Percentiles rank a stretch among this genome's conserved stretches.
Evolutionary conservation across 2,888 invertebrate species (phyloP).

Genomic region (Cyrtodaria siliqua): DNA sequence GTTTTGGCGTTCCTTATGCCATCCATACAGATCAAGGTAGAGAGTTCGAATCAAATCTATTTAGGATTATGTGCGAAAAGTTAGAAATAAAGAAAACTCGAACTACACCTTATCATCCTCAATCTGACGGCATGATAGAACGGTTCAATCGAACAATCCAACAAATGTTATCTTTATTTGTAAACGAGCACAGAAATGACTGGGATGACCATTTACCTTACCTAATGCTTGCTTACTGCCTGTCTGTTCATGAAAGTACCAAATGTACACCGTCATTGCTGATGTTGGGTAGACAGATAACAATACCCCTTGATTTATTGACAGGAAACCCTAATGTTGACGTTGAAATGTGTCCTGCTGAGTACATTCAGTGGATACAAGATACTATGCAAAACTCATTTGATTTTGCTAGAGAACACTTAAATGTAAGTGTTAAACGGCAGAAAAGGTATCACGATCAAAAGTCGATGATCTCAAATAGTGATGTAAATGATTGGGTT

Average conservation of each 20-base stretch:
- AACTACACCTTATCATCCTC: slow-evolving; percentile 56
- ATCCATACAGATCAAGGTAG: slow-evolving; percentile 66
- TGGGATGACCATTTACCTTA: slow-evolving; percentile 46
- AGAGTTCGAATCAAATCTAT: slow-evolving; percentile 60
- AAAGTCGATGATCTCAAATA: slow-evolving; percentile 19
- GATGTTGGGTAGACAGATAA: slow-evolving; percentile 37
- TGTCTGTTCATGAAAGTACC: slow-evolving; percentile 41
- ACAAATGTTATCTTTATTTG: slow-evolving; percentile 36
- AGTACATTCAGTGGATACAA: slow-evolving; percentile 44
- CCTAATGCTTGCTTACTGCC: slow-evolving; percentile 47
- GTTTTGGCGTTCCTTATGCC: slow-evolving; percentile 43
- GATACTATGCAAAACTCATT: slow-evolving; percentile 92
- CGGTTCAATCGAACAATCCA: slow-evolving; percentile 33
- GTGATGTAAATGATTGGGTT: slow-evolving; percentile 20
- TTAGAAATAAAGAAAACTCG: slow-evolving; percentile 58
- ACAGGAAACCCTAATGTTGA: slow-evolving; percentile 16
- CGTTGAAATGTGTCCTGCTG: slow-evolving; percentile 19
- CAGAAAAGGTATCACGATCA: slow-evolving; percentile 37
- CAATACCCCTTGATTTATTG: slow-evolving; percentile 42
- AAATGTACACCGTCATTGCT: slow-evolving; percentile 32
- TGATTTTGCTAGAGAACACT: slow-evolving; percentile 67
- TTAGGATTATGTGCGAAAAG: slow-evolving; percentile 44
- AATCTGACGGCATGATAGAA: slow-evolving; percentile 58
- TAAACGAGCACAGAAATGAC: slow-evolving; percentile 35
- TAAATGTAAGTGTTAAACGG: slow-evolving; percentile 15